Evolutionary conservation across 2,113 vertebrate genomes (phyloP), one percentile per base, ranked within the genome.

Genomic region (Lynx canadensis): DNA sequence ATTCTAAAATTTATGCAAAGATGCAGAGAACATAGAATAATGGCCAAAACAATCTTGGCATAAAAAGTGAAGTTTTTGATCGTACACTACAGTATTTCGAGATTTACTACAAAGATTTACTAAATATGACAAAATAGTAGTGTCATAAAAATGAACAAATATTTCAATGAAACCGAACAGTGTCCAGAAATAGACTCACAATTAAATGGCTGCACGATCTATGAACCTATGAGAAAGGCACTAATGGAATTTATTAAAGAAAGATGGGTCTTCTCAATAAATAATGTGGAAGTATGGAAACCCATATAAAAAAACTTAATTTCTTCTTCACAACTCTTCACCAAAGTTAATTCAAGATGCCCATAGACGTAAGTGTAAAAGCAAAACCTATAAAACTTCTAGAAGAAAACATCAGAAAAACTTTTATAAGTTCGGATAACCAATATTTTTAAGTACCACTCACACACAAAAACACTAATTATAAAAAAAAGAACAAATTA

Each of bases 51-150:
- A 80, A n/a, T 89, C 38, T 89, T 93, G 69, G 60, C 19, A 93
- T 41, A 78, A 68, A 79, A 85, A 78, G 13, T 36, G 48, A 82
- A 79, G 12, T 71, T 94, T 90, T 90, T 41, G 7, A 94, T 79
- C 29, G 65, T 90, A 29, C 60, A 23, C 15, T 84, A 80, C 1
- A 48, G 4, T 19, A 86, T 73, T 45, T 65, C 65, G 91, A 90
- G 52, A 85, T 85, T 90, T 94, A 85, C 73, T 79, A 79, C 41
- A 65, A 90, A 90, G 50, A 90, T 94, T 80, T 85, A 55, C 45
- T 85, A 31, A 65, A 55, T 79, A 80, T 52, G 52, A 71, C n/a
- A 48, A 96, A 87, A 66, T 66, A 19, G 10, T 66, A 86, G 7
- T 60, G 81, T 66, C 25, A 66, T 7, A 48, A 48, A 94, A 81